Percentiles rank a stretch among this genome's conserved stretches.
These are phyloP conservation scores for Ctenomys sociabilis DNA, from an alignment of 2,113 vertebrate genomes.

Conservation along the genomic window DNA sequence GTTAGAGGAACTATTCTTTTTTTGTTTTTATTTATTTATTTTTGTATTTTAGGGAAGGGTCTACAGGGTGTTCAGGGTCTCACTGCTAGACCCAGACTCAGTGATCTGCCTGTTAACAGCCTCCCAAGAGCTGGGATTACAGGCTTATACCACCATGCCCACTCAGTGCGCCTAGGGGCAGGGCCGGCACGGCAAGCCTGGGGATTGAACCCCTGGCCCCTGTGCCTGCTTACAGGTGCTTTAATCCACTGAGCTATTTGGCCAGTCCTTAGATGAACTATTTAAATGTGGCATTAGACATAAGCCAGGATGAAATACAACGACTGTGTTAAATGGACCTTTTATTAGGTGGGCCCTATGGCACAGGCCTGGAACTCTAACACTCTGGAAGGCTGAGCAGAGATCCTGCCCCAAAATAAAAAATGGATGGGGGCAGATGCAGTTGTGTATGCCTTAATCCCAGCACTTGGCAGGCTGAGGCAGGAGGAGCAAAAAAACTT, in stretches of 20 bases:
- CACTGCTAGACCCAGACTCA: too few relatives aligned
- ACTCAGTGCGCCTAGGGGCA: too few relatives aligned
- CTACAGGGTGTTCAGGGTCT: too few relatives aligned
- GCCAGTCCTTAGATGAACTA: not conserved
- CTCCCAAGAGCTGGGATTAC: too few relatives aligned
- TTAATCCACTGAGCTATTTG: too few relatives aligned
- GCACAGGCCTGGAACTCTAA: not conserved
- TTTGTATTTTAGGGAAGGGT: too few relatives aligned
- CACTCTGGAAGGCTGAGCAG: not conserved
- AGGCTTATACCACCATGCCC: too few relatives aligned
- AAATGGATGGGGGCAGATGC: not conserved
- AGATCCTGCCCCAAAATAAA: not conserved
- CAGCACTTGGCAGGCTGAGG: not conserved
- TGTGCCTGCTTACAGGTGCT: too few relatives aligned
- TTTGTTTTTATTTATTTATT: not conserved
- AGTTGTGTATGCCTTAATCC: not conserved
- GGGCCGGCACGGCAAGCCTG: too few relatives aligned
- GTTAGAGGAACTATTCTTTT: constrained; percentile 26
- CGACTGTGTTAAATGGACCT: not conserved
- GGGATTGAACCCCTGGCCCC: too few relatives aligned
- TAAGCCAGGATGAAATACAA: constrained; percentile 33
- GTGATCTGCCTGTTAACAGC: too few relatives aligned
- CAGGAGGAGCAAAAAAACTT: too few relatives aligned
- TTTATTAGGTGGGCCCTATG: not conserved
- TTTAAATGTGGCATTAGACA: constrained; percentile 45